These are phyloP conservation scores for Chrosomus eos DNA, from an alignment of 2,797 vertebrate genomes.

Conservation along the genomic window DNA sequence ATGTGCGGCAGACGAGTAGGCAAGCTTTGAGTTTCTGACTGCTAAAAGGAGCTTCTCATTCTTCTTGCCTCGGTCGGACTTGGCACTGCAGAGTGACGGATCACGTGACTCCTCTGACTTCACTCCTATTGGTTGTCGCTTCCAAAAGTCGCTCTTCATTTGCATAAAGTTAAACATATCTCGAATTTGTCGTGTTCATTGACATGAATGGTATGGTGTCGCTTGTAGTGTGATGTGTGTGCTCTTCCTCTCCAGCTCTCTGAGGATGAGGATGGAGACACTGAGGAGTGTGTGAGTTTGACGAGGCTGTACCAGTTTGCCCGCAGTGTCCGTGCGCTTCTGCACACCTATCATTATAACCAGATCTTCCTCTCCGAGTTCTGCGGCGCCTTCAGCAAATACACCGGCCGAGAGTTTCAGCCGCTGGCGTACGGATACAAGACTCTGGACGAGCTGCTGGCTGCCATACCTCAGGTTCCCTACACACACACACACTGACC, in stretches of 20 bases:
- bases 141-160: too few relatives aligned
- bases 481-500: too few relatives aligned
- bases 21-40: not conserved
- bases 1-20: not conserved
- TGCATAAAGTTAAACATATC: too few relatives aligned
- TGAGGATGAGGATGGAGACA: constrained; percentile 62
- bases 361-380: constrained; percentile 98
- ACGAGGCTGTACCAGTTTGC: constrained; percentile 93
- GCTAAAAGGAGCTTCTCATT: too few relatives aligned
- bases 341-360: constrained; percentile 98
- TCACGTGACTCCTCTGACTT: too few relatives aligned
- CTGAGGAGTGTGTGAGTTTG: constrained; percentile 86
- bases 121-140: too few relatives aligned
- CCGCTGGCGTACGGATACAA: constrained; percentile 86
- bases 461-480: constrained; percentile 90
- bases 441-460: constrained; percentile 89
- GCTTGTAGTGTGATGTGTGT: too few relatives aligned
- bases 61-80: too few relatives aligned
- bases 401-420: constrained; percentile 84
- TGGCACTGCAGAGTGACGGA: too few relatives aligned
- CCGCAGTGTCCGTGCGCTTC: constrained; percentile 87
- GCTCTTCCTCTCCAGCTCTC: constrained; percentile 78
- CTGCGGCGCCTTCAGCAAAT: constrained; percentile 88
- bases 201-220: too few relatives aligned
- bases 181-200: too few relatives aligned